Percentiles rank a stretch among this genome's conserved stretches.
phyloP scores from a whole-genome alignment of 2,797 vertebrate genomes.

The Sebastes iracundus region DNA sequence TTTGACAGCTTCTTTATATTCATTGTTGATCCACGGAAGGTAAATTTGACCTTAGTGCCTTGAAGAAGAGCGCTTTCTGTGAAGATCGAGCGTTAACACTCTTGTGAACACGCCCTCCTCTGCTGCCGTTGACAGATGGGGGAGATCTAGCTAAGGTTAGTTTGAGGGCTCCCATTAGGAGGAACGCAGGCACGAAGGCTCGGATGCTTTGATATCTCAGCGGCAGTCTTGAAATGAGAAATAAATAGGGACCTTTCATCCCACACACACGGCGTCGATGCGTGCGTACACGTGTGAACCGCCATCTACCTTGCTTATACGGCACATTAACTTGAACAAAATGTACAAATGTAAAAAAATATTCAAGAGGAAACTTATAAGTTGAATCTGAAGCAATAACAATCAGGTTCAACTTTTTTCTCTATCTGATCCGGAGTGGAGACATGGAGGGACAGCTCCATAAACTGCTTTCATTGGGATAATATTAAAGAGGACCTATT shows the following conservation, averaged over 20 bases:
- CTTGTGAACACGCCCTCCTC: slow-evolving; percentile 38
- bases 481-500: not conserved
- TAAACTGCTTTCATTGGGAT: too few relatives aligned
- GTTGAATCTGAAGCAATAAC: not conserved
- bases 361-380: not conserved
- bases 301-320: not conserved
- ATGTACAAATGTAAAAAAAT: not conserved
- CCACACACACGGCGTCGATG: not conserved
- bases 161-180: slow-evolving; percentile 60
- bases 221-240: slow-evolving; percentile 2
- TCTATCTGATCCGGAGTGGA: not conserved
- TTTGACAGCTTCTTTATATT: slow-evolving; percentile 1
- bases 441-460: too few relatives aligned
- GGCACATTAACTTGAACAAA: not conserved
- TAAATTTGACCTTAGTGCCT: not conserved
- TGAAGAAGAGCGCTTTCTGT: not conserved
- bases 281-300: not conserved
- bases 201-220: slow-evolving; percentile 52
- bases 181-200: not conserved
- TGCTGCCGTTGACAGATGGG: slow-evolving; percentile 58
- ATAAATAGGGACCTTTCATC: slow-evolving; percentile 6
- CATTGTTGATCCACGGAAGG: not conserved
- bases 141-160: slow-evolving; percentile 38
- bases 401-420: not conserved
- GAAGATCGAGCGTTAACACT: slow-evolving; percentile 8